Conservation (phyloP, 2,888 invertebrate species). For the Graphium colonna region DNA sequence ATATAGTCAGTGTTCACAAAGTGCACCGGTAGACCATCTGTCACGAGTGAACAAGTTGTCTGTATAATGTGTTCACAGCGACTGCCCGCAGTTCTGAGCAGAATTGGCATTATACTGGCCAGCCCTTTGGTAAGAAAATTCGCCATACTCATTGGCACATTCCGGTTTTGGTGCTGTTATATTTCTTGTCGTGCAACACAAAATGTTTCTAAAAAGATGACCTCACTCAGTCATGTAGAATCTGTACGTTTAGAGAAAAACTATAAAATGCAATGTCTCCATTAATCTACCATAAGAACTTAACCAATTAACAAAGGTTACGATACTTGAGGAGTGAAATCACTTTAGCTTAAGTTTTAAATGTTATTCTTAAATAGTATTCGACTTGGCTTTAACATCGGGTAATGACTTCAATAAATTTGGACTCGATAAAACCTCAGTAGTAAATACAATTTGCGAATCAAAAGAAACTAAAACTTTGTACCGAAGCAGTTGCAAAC, state of each 20-base stretch:
- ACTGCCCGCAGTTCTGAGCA: conserved; percentile 96
- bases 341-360: too few relatives aligned
- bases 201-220: too few relatives aligned
- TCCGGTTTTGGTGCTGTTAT: conserved; percentile 61
- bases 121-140: conserved; percentile 93
- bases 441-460: too few relatives aligned
- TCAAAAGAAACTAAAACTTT: too few relatives aligned
- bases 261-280: not conserved
- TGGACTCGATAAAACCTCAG: too few relatives aligned
- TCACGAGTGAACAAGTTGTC: conserved; percentile 79
- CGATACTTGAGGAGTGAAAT: too few relatives aligned
- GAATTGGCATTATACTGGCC: conserved; percentile 97
- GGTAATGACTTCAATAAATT: too few relatives aligned
- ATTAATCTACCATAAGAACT: too few relatives aligned
- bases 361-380: too few relatives aligned
- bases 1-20: conserved; percentile 70
- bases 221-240: not conserved
- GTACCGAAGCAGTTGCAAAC: too few relatives aligned
- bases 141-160: conserved; percentile 75
- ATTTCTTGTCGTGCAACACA: conserved; percentile 48
- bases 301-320: too few relatives aligned
- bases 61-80: conserved; percentile 91
- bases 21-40: conserved; percentile 70
- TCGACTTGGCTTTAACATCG: too few relatives aligned
- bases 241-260: not conserved